Evolutionary conservation across 2,797 vertebrate genomes (phyloP).

Genomic region (Triplophysa yarkandensis): DNA sequence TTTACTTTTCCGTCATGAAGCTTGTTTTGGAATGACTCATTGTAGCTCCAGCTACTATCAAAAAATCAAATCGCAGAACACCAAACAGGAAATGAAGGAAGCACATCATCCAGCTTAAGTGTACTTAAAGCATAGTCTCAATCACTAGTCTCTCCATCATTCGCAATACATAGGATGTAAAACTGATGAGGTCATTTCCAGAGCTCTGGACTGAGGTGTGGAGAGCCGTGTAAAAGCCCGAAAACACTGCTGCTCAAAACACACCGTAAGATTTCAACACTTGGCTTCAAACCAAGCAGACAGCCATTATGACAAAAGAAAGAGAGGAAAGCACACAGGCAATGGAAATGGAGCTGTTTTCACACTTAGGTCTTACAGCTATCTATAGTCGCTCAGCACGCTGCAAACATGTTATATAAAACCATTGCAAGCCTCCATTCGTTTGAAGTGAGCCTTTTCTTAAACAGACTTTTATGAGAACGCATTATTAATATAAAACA

Average conservation of each 20-base stretch:
- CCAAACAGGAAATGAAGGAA: constrained; percentile 34
- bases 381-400: constrained; percentile 35
- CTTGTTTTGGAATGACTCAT: constrained; percentile 32
- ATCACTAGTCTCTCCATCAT: constrained; percentile 45
- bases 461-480: no score
- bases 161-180: constrained; percentile 54
- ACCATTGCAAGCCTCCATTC: no score
- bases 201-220: constrained; percentile 42
- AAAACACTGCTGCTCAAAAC: constrained; percentile 24
- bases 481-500: no score
- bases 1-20: not conserved
- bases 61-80: constrained; percentile 26
- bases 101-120: constrained; percentile 18
- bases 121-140: constrained; percentile 35
- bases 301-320: constrained; percentile 37
- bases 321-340: constrained; percentile 26
- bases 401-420: no score
- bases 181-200: constrained; percentile 58
- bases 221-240: constrained; percentile 30
- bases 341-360: constrained; percentile 39
- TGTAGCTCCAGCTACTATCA: constrained; percentile 28
- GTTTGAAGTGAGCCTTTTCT: no score
- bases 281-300: constrained; percentile 30
- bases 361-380: constrained; percentile 36
- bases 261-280: constrained; percentile 49